phyloP scores from a whole-genome alignment of 2,888 invertebrate species.

The Clunio marinus region DNA sequence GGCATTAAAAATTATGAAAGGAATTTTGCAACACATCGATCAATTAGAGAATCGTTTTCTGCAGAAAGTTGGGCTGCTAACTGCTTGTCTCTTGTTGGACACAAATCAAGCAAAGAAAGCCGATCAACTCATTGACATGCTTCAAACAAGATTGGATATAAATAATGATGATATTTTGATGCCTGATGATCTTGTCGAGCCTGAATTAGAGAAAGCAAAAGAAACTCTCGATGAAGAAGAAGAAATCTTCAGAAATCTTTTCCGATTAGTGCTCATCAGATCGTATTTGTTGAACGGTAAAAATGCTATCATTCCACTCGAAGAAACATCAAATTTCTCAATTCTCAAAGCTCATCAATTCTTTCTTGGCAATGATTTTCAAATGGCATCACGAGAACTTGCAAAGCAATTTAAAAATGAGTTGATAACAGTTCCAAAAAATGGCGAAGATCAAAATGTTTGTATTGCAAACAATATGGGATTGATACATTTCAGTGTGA shows the following conservation, averaged over 20 bases:
- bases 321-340: conserved; percentile 47
- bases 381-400: conserved; percentile 51
- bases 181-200: conserved; percentile 40
- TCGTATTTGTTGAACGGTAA: conserved; percentile 48
- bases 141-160: conserved; percentile 46
- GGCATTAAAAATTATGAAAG: conserved; percentile 46
- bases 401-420: conserved; percentile 44
- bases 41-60: conserved; percentile 40
- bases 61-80: conserved; percentile 46
- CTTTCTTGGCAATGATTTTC: conserved; percentile 51
- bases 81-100: conserved; percentile 45
- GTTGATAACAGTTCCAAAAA: conserved; percentile 42
- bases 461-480: conserved; percentile 52
- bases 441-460: conserved; percentile 48
- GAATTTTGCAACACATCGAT: conserved; percentile 45
- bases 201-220: conserved; percentile 25
- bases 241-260: conserved; percentile 44
- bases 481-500: conserved; percentile 50
- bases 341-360: conserved; percentile 51
- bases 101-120: conserved; percentile 50
- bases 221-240: conserved; percentile 33
- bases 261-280: conserved; percentile 47
- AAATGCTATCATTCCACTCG: conserved; percentile 46
- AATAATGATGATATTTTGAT: conserved; percentile 41
- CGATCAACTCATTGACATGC: conserved; percentile 46